Evolutionary conservation across 1,140 invertebrate genomes (phyloP).

Genomic region (Leptoteleia sp.): DNA sequence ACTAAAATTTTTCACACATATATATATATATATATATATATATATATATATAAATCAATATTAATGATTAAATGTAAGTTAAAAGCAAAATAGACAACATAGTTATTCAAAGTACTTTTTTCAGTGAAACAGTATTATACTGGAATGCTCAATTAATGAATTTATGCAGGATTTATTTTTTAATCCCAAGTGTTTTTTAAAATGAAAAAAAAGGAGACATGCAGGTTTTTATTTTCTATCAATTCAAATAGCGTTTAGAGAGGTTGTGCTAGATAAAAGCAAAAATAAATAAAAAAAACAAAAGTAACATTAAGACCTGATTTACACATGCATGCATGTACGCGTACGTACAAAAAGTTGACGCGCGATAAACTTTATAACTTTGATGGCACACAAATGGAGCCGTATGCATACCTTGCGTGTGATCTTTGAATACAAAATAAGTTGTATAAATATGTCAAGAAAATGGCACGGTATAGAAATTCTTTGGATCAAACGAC

Average conservation of each 20-base stretch:
- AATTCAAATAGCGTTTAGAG: slow-evolving; percentile 18
- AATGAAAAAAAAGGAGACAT: no score
- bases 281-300: slow-evolving; percentile 5
- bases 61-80: background rate
- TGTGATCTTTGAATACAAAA: slow-evolving; percentile 19
- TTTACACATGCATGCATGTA: slow-evolving; percentile 41
- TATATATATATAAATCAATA: no score
- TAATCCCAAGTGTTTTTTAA: no score
- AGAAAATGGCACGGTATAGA: slow-evolving; percentile 57
- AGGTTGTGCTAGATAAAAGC: slow-evolving; percentile 2
- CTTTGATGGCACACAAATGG: no score
- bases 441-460: slow-evolving; percentile 21
- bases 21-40: no score
- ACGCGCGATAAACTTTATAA: slow-evolving; percentile 18
- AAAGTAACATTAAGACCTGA: slow-evolving; percentile 17
- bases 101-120: slow-evolving; percentile 15
- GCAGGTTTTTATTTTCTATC: no score
- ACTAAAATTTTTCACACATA: background rate
- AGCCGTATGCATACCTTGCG: no score
- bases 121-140: slow-evolving; percentile 41
- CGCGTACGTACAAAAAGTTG: slow-evolving; percentile 27
- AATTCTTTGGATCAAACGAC: slow-evolving; percentile 76
- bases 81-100: background rate
- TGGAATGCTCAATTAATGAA: slow-evolving; percentile 34
- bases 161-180: slow-evolving; percentile 34